Percentiles rank a stretch among this genome's conserved stretches.
Evolutionary conservation across 1,140 invertebrate species (phyloP).

Genomic region (Hycleus phaleratus): DNA sequence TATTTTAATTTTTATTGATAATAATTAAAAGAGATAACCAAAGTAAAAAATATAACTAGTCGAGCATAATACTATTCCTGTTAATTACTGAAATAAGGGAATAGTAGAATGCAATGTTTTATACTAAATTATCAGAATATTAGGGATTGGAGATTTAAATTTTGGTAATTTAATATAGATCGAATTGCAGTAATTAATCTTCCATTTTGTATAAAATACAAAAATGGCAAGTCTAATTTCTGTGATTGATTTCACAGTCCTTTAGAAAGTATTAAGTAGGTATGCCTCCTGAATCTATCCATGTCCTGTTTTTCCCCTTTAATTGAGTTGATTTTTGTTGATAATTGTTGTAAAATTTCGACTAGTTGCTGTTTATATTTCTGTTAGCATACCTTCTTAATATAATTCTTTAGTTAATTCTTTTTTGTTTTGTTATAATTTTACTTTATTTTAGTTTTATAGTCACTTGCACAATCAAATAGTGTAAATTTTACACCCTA

Average conservation of each 20-base stretch:
- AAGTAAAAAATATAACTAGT: too few species aligned
- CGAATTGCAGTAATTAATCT: slow-evolving; percentile 10
- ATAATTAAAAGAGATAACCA: too few species aligned
- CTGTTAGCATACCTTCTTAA: slow-evolving; percentile 36
- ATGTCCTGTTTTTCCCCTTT: not conserved
- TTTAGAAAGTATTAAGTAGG: slow-evolving; percentile 33
- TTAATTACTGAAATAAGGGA: too few species aligned
- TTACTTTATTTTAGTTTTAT: not conserved
- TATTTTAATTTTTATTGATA: too few species aligned
- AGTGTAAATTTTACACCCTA: slow-evolving; percentile 33
- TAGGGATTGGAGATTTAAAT: not conserved
- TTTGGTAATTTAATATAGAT: not conserved
- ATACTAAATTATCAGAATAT: too few species aligned
- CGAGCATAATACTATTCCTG: too few species aligned
- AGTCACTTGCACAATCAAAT: slow-evolving; percentile 28
- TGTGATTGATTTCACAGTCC: slow-evolving; percentile 1
- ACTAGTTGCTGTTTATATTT: slow-evolving; percentile 36
- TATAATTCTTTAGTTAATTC: slow-evolving; percentile 30
- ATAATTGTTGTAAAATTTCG: slow-evolving; percentile 6
- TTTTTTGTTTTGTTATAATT: not conserved
- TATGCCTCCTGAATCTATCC: slow-evolving; percentile 26
- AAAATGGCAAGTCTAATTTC: slow-evolving; percentile 6
- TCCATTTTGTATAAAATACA: slow-evolving; percentile 17
- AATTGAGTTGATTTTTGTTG: slow-evolving; percentile 4
- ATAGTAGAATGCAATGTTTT: too few species aligned